Percentiles rank a stretch among this genome's conserved stretches.
Evolutionary conservation across 2,113 vertebrate species (phyloP).

Genomic region (Odontesthes bonariensis): DNA sequence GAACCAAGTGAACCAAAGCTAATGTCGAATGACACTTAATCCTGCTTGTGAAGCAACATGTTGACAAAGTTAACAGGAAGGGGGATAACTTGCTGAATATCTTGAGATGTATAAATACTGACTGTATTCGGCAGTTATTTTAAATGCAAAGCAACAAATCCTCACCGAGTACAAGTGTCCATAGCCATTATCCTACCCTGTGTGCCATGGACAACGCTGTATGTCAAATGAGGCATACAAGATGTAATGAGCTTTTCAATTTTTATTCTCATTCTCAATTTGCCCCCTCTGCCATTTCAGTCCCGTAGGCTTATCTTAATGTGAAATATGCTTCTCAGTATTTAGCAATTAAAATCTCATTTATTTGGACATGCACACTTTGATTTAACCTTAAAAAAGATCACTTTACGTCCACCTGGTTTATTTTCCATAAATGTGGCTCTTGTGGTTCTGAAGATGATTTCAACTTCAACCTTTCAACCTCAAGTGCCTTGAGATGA

Average conservation of each 20-base stretch:
- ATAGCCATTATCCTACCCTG: slow-evolving; percentile 52
- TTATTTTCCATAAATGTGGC: neutral
- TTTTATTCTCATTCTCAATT: slow-evolving; percentile 39
- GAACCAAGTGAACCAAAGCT: slow-evolving; percentile 35
- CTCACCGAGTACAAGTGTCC: slow-evolving; percentile 20
- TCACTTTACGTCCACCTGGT: neutral
- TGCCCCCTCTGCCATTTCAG: slow-evolving; percentile 27
- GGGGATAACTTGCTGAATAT: slow-evolving; percentile 35
- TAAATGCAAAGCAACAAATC: slow-evolving; percentile 40
- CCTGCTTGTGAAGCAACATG: slow-evolving; percentile 13
- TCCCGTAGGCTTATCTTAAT: slow-evolving; percentile 31
- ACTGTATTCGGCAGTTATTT: slow-evolving; percentile 29
- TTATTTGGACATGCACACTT: slow-evolving; percentile 17
- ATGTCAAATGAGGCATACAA: slow-evolving; percentile 61
- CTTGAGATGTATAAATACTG: slow-evolving; percentile 6
- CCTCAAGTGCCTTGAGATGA: too few relatives aligned
- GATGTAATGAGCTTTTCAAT: slow-evolving; percentile 50
- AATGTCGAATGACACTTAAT: slow-evolving; percentile 39
- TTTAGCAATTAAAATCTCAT: slow-evolving; percentile 27
- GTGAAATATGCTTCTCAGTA: slow-evolving; percentile 8
- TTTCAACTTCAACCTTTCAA: neutral
- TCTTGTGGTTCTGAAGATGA: neutral
- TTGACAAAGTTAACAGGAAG: slow-evolving; percentile 24
- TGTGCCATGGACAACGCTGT: slow-evolving; percentile 58
- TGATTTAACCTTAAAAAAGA: slow-evolving; percentile 2